These are phyloP conservation scores for Sinocyclocheilus maitianheensis DNA, from an alignment of 2,113 vertebrate genomes.

Conservation along the genomic window DNA sequence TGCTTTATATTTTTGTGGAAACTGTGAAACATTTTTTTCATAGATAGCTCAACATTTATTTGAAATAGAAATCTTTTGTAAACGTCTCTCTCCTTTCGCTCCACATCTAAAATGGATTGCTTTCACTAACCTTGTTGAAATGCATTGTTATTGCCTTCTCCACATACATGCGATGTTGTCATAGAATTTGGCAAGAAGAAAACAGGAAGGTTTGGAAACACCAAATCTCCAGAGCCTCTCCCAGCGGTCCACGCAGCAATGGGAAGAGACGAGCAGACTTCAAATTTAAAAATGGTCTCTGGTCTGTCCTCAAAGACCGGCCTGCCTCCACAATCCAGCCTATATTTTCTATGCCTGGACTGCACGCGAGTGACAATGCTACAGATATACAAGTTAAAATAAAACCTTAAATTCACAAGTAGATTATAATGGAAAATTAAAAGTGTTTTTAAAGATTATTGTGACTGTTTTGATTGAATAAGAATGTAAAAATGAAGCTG, in stretches of 20 bases:
- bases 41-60: too few species aligned
- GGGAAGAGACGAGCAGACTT: slow-evolving; percentile 26
- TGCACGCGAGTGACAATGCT: neutral
- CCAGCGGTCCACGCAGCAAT: slow-evolving; percentile 3
- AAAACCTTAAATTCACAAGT: neutral
- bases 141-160: neutral
- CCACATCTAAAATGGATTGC: neutral
- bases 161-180: neutral
- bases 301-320: neutral
- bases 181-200: neutral
- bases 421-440: neutral
- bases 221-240: neutral
- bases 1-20: too few species aligned
- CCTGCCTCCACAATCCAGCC: neutral
- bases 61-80: neutral
- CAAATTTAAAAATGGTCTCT: slow-evolving; percentile 42
- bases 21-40: too few species aligned
- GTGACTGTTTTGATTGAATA: neutral
- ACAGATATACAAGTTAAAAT: neutral
- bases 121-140: neutral
- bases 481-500: neutral
- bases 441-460: too few species aligned
- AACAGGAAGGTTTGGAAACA: neutral
- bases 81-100: neutral
- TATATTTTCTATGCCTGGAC: neutral